These are phyloP conservation scores for Macheiramphus alcinus DNA, from an alignment of 2,113 vertebrate species.

Conservation along the genomic window DNA sequence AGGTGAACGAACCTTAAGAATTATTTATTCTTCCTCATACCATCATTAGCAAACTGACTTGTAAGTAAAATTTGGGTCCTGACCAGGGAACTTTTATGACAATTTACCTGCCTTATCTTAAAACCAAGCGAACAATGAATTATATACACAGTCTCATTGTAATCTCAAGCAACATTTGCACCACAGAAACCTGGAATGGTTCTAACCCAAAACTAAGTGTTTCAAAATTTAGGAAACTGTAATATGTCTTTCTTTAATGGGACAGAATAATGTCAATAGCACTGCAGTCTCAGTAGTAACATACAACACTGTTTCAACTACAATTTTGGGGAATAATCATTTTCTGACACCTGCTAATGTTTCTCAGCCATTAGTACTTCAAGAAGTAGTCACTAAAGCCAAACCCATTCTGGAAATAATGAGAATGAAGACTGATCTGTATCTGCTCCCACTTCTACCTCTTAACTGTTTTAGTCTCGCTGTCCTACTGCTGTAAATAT, in stretches of 20 bases:
- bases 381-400: neutral
- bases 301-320: neutral
- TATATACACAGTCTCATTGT: neutral
- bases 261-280: neutral
- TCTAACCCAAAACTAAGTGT: neutral
- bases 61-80: neutral
- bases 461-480: neutral
- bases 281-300: neutral
- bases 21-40: neutral
- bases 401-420: neutral
- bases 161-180: neutral
- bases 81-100: neutral
- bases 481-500: neutral
- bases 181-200: neutral
- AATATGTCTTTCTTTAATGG: neutral
- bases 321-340: neutral
- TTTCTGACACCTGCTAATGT: neutral
- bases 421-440: neutral
- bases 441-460: neutral
- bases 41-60: neutral
- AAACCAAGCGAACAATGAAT: neutral
- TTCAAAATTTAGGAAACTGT: neutral
- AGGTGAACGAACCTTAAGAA: neutral
- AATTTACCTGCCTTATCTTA: neutral
- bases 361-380: neutral